Evolutionary conservation across 2,888 invertebrate genomes (phyloP), one percentile per base, ranked within the genome.

Genomic region (Eupithecia subumbrata): DNA sequence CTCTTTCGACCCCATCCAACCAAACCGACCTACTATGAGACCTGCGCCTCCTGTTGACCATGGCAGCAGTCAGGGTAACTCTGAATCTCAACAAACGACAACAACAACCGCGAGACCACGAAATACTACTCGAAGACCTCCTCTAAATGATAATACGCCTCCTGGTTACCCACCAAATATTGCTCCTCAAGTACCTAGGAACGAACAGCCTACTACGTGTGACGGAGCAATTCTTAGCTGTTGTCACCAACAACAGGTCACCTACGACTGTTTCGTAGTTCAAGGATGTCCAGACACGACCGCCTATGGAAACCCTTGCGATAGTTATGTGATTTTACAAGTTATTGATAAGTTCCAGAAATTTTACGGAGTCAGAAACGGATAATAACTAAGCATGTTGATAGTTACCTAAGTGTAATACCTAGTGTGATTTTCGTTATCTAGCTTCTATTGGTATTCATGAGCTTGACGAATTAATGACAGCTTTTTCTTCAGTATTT

Each of bases 201-300:
- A 69, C 40, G 76, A 80, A 69, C 77, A 82, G 56, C 90, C 90
- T 0, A 86, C 83, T 52, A 75, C 79, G 0, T 93, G 94, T 76
- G 93, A 93, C 74, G 84, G 85, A 60, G 93, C 93, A 0, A 85
- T 92, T 2, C 77, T 94, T 4, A 87, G 86, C 43, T 94, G 94
- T 79, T 94, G 94, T 77, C 91, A 90, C 79, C 86, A 85, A 76
- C 79, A 84, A 0, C 82, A 85, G 73, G 85, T 90, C 4, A 87
- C 87, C 1, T 86, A 87, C 73, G 86, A 89, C 16, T 94, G 93
- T 80, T 94, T 94, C 30, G 86, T 82, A 14, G 68, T 77, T 22
- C 87, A 89, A 76, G 92, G 92, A 0, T 94, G 93, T 72, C 86
- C 84, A 12, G 96, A 97, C 87, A 92, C 95, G 1, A 80, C 88